These are phyloP conservation scores for Hassar affinis DNA, from an alignment of 2,113 vertebrate species.

Conservation along the genomic window DNA sequence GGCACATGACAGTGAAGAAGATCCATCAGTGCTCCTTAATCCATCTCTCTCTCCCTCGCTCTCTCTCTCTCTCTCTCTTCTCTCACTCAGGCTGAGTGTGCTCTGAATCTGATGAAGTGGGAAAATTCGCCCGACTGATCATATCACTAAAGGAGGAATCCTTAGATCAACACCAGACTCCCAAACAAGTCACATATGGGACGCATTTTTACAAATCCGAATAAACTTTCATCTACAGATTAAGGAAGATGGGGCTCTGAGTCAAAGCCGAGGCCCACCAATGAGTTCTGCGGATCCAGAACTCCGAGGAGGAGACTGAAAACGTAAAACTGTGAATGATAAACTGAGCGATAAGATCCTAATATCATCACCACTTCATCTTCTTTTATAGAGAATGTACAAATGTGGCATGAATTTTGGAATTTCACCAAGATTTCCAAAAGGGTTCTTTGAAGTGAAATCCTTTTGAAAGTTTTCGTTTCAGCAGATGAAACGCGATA, in stretches of 20 bases:
- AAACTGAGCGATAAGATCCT: background rate
- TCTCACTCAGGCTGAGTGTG: constrained; percentile 58
- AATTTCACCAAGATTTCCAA: background rate
- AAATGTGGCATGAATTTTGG: background rate
- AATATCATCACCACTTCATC: constrained; percentile 2
- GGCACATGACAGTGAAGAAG: background rate
- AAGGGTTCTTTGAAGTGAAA: background rate
- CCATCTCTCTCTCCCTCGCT: background rate
- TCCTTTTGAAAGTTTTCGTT: background rate
- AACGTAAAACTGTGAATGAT: constrained; percentile 37
- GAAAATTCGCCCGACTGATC: constrained; percentile 70
- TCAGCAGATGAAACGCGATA: constrained; percentile 15
- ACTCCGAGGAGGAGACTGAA: constrained; percentile 44
- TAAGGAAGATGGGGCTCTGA: constrained; percentile 48
- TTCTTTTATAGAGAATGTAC: background rate
- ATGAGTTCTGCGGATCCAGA: constrained; percentile 44
- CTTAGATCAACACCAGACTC: constrained; percentile 71
- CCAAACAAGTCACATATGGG: constrained; percentile 72
- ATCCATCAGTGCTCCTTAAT: constrained; percentile 21
- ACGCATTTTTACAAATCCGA: constrained; percentile 73
- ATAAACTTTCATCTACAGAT: constrained; percentile 73
- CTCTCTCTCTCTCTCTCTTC: constrained; percentile 20
- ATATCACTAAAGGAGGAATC: constrained; percentile 70
- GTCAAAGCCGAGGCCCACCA: constrained; percentile 57
- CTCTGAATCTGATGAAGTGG: constrained; percentile 75